Evolutionary conservation across 2,113 vertebrate genomes (phyloP).

Genomic region (Opisthocomus hoazin): DNA sequence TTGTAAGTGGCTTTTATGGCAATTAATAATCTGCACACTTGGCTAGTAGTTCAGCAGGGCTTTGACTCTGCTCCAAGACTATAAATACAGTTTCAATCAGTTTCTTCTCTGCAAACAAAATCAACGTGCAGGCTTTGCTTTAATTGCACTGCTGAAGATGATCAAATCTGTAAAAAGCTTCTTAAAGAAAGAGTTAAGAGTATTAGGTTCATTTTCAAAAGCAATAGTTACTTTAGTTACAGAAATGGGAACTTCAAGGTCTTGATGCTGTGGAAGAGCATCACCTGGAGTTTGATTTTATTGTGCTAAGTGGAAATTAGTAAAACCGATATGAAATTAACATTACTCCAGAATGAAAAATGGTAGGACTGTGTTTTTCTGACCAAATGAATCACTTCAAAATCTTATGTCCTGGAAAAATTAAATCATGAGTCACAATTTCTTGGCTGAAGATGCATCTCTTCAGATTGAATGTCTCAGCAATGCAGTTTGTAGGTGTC

Average conservation of each 20-base stretch:
- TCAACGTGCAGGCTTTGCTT: background rate
- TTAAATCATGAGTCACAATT: conserved; percentile 33
- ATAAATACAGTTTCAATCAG: conserved; percentile 21
- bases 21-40: conserved; percentile 48
- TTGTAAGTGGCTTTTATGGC: conserved; percentile 29
- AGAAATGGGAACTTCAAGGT: background rate
- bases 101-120: conserved; percentile 11
- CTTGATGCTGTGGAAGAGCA: background rate
- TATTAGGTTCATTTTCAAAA: background rate
- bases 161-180: background rate
- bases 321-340: background rate
- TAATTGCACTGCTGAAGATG: conserved; percentile 5
- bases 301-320: background rate
- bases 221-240: background rate
- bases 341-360: background rate
- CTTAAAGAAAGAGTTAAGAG: background rate
- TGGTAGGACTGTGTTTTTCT: background rate
- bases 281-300: background rate
- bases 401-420: conserved; percentile 28
- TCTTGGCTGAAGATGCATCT: conserved; percentile 43
- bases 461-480: background rate
- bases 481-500: conserved; percentile 28
- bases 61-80: conserved; percentile 26
- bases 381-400: conserved; percentile 34
- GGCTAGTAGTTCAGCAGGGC: conserved; percentile 18